Base-by-base conservation (phyloP, 2,113 vertebrate species). In the Tyto alba region DNA sequence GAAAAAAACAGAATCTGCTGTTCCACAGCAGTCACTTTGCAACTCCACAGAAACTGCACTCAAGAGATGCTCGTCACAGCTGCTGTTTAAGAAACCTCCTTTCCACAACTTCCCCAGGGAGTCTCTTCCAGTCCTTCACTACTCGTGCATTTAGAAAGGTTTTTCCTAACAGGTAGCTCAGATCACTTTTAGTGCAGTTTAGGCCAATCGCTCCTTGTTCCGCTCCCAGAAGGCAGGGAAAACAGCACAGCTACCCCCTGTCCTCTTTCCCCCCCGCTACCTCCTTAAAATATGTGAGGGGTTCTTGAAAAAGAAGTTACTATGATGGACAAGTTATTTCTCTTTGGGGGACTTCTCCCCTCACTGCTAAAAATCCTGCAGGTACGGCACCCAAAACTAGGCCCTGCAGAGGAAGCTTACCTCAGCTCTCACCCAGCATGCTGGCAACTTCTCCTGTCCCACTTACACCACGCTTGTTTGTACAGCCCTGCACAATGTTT, bases 401-500 rank as follows among this genome's bases (percentile, higher is more conserved):
- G 41, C 10, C 34, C 68, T 67, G 50, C 10, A 66, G 26, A 57
- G 13, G 22, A 63, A 59, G 57, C 12, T 85, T 7, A 50, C 52
- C 45, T 84, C 38, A 25, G 63, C 38, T 60, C 45, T 40, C 40
- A 9, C 63, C 32, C 55, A 57, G 68, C 1, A 0, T 3, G 11
- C 45, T 16, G 5, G 43, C 19, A 19, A 63, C 36, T 87, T 57
- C 73, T 85, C 10, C 0, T 2, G 19, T 53, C 73, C 0, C 0
- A 25, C 90, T 93, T 91, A 22, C 60, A 71, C 36, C 87, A 91
- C n/a, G 13, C 60, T 63, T 78, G 73, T 94, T 95, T 89, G 93
- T 20, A 38, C 52, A 82, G 63, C 52, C 69, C 56, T 43, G 84
- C 45, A 81, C 41, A 73, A 64, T 16, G n/a, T 73, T 75, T 91